Percentiles rank a stretch among this genome's conserved stretches.
Evolutionary conservation across 2,797 vertebrate species (phyloP).

Genomic region (Falco biarmicus): DNA sequence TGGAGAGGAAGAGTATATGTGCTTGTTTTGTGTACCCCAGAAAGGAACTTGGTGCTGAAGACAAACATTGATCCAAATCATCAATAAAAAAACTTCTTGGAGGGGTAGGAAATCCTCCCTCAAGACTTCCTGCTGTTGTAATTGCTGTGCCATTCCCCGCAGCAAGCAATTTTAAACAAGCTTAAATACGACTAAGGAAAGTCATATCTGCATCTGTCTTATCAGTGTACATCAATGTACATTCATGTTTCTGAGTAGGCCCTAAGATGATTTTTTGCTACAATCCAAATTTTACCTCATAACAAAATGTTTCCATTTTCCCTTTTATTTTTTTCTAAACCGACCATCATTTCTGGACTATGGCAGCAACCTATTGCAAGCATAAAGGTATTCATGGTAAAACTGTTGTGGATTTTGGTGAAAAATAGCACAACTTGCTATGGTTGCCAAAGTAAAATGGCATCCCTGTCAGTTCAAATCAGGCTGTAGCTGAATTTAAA

Average conservation of each 20-base stretch:
- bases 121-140: not conserved
- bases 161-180: not conserved
- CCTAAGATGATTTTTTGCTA: not conserved
- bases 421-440: not conserved
- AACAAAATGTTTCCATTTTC: not conserved
- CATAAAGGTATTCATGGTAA: not conserved
- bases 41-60: not conserved
- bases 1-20: not conserved
- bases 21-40: not conserved
- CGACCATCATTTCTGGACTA: not conserved
- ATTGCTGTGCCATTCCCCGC: not conserved
- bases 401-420: not conserved
- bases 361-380: not conserved
- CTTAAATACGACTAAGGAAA: not conserved
- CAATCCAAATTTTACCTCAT: not conserved
- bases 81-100: not conserved
- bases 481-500: not conserved
- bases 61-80: not conserved
- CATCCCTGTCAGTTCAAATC: not conserved
- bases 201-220: not conserved
- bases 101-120: not conserved
- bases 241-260: not conserved
- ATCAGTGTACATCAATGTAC: not conserved
- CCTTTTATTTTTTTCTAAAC: not conserved
- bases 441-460: not conserved